Conservation (phyloP, 2,113 vertebrate species). For the human (Homo sapiens) region GRCh38 chr15:77676501-77677000, state of each 20-base stretch:
- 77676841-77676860: background rate
- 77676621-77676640: background rate
- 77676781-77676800: fast-evolving
- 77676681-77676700: background rate
- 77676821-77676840: fast-evolving
- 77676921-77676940: background rate
- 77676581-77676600: background rate
- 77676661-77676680: background rate
- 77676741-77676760: fast-evolving
- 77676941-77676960: too few species aligned
- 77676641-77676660: background rate
- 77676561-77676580: background rate
- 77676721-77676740: background rate
- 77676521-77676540: background rate
- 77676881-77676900: background rate
- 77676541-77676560: background rate
- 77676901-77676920: background rate
- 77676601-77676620: background rate
- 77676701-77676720: background rate
- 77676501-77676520: background rate
- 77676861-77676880: background rate
- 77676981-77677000: background rate
- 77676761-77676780: fast-evolving
- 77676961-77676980: fast-evolving
- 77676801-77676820: background rate